Evolutionary conservation across 2,888 invertebrate genomes (phyloP).

Genomic region (Parnassius smintheus): DNA sequence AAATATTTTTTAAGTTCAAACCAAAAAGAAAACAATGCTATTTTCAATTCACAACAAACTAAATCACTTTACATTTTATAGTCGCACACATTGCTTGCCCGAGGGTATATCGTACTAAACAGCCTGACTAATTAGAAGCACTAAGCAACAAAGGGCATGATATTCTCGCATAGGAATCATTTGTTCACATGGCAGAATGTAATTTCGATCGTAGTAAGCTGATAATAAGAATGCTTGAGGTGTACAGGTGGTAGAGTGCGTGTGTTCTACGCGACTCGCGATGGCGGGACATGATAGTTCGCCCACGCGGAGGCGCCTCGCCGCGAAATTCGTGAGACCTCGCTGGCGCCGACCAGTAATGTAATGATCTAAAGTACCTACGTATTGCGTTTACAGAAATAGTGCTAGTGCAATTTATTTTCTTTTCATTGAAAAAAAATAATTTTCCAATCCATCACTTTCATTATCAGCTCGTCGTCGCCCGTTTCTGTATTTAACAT

Average conservation of each 20-base stretch:
- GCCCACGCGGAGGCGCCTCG: conserved; percentile 74
- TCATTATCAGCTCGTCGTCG: no score
- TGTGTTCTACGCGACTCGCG: conserved; percentile 57
- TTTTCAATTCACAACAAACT: conserved; percentile 41
- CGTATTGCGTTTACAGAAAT: conserved; percentile 16
- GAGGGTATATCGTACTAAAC: conserved; percentile 71
- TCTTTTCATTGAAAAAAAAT: neutral
- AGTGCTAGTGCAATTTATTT: conserved; percentile 10
- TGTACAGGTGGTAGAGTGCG: conserved; percentile 45
- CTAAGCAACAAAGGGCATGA: conserved; percentile 70
- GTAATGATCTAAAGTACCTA: conserved; percentile 39
- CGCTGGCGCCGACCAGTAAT: conserved; percentile 60
- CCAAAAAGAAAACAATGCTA: no score
- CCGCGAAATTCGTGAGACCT: conserved; percentile 76
- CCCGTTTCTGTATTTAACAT: no score
- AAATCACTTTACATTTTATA: conserved; percentile 61
- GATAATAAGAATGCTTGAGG: conserved; percentile 42
- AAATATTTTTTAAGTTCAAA: no score
- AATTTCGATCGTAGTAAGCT: conserved; percentile 44
- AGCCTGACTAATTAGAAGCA: conserved; percentile 79
- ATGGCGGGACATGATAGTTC: conserved; percentile 73
- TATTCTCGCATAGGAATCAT: conserved; percentile 25
- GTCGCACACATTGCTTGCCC: conserved; percentile 57
- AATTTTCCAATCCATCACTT: no score
- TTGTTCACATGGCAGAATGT: conserved; percentile 39